Evolutionary conservation across 2,113 vertebrate genomes (phyloP), one percentile per base, ranked within the genome.

Genomic region (Columba livia): DNA sequence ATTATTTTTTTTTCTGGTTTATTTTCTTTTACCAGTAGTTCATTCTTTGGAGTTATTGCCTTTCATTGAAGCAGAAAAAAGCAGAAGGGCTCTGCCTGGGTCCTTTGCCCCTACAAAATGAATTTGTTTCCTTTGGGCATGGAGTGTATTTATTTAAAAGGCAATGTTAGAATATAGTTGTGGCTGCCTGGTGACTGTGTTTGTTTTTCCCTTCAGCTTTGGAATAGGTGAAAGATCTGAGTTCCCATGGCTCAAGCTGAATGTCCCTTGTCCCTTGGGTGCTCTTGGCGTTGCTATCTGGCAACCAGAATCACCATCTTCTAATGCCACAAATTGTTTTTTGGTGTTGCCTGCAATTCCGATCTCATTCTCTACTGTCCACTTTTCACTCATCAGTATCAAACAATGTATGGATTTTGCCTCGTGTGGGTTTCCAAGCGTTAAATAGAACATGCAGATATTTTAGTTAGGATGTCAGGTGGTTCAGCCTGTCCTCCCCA

Each of bases 321-420:
- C 26, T 5, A 4, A 2, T 10, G 11, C 29, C 1, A 0, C 18
- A 24, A 2, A 5, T 66, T 28, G 24, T 56, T 24, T 25, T 32
- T 17, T 23, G 57, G 36, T 56, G 11, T 7, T 32, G 11, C 1
- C 15, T 40, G 31, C 15, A 40, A 8, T 34, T 58, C 53, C 31
- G 6, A 2, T n/a, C 31, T 64, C 9, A 11, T 51, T 81, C 47
- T 70, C 11, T 84, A 10, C 31, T 70, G 13, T 34, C n/a, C 11
- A 3, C 1, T 42, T 34, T 70, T 15, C 12, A 10, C 14, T 51
- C 40, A 40, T 0, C 15, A 16, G 0, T 21, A 21, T 79, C 16
- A 53, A 74, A 21, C 5, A 31, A 25, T 9, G 6, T 54, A n/a
- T 61, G 50, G 18, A 23, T 74, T 91, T 92, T 78, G 32, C 18